Conservation (phyloP, 2,113 vertebrate genomes). For the Nymphicus hollandicus region DNA sequence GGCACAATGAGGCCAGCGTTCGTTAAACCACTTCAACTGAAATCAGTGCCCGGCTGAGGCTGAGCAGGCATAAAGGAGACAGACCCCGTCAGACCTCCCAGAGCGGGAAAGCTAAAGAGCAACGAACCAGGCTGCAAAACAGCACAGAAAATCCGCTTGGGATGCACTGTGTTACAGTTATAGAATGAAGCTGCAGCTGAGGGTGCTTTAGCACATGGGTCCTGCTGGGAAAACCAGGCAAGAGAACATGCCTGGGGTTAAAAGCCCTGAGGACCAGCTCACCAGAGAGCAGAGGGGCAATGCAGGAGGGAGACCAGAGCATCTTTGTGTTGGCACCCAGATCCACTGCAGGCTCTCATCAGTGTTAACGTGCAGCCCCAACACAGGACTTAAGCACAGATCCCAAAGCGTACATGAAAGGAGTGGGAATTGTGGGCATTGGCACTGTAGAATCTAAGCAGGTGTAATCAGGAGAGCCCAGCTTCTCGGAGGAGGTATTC, state of each 20-base stretch:
- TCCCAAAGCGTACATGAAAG: background rate
- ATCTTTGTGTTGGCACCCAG: fast-evolving
- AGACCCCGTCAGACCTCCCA: background rate
- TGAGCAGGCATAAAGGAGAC: background rate
- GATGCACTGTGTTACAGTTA: background rate
- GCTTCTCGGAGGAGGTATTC: background rate
- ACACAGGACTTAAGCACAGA: background rate
- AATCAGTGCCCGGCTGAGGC: background rate
- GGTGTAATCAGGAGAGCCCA: background rate
- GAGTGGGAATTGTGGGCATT: background rate
- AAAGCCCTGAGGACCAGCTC: background rate
- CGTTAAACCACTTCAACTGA: conserved; percentile 12
- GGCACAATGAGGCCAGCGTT: conserved; percentile 37
- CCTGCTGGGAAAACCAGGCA: background rate
- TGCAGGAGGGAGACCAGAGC: fast-evolving
- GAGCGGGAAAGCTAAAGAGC: background rate
- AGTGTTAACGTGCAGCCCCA: background rate
- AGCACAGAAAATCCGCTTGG: background rate
- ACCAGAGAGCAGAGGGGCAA: background rate
- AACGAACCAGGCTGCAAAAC: background rate
- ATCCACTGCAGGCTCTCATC: background rate
- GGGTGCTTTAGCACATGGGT: background rate
- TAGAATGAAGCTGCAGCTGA: background rate
- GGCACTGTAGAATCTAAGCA: background rate
- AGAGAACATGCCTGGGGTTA: background rate